phyloP scores from a whole-genome alignment of 2,888 invertebrate species.

The Archips crataeganus region DNA sequence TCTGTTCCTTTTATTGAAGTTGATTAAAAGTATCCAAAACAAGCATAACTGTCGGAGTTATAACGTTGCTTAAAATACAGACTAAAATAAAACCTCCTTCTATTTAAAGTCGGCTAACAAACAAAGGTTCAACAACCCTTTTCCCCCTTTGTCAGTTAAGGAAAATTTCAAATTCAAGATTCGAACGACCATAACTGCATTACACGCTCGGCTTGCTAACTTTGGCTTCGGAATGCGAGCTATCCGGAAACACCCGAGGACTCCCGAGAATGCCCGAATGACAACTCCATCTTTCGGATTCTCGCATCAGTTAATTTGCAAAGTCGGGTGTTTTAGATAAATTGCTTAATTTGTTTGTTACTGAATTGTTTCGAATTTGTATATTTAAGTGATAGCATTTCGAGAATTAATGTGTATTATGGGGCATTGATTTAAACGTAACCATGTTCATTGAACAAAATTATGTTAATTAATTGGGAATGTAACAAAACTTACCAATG shows the following conservation, averaged over 20 bases:
- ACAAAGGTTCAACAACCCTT: neutral
- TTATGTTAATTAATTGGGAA: no score
- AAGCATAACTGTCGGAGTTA: no score
- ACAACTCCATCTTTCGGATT: conserved; percentile 39
- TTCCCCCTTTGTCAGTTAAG: conserved; percentile 1
- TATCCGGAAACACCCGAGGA: conserved; percentile 20
- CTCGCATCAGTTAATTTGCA: conserved; percentile 31
- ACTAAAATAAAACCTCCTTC: no score
- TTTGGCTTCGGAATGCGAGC: conserved; percentile 18
- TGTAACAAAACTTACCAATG: no score
- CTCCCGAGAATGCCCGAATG: conserved; percentile 9
- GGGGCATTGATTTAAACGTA: no score
- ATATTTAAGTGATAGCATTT: neutral
- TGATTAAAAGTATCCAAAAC: no score
- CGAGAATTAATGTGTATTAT: neutral
- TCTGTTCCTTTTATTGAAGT: no score
- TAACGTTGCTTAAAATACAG: no score
- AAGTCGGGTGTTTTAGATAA: conserved; percentile 24
- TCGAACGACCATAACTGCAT: conserved; percentile 34
- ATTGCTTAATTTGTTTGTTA: conserved; percentile 24
- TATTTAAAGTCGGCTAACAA: no score
- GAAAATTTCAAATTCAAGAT: conserved; percentile 28
- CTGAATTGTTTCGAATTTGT: neutral
- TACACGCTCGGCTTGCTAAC: conserved; percentile 28
- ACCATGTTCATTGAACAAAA: no score